phyloP scores from a whole-genome alignment of 1,140 invertebrate species.

The Panonychus citri region DNA sequence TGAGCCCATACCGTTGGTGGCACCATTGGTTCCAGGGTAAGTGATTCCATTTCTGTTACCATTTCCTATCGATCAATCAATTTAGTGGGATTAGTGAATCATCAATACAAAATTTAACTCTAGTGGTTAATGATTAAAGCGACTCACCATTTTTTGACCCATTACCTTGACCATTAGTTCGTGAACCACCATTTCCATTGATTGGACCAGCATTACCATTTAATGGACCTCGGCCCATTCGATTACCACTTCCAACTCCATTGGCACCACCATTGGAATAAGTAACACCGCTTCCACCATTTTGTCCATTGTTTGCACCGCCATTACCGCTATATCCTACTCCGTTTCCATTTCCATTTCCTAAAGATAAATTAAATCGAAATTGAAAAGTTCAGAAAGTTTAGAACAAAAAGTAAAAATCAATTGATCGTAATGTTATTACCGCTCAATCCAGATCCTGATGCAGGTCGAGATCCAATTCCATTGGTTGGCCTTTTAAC shows the following conservation, averaged over 20 bases:
- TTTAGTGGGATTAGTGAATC: too few species aligned
- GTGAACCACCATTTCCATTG: too few species aligned
- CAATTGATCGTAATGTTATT: background rate
- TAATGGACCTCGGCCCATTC: too few species aligned
- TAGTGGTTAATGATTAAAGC: too few species aligned
- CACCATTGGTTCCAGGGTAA: background rate
- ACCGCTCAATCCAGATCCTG: background rate
- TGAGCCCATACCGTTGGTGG: background rate
- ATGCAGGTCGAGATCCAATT: background rate
- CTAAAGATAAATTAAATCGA: too few species aligned
- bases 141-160: too few species aligned
- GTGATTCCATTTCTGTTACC: background rate
- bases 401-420: background rate
- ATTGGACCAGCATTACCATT: too few species aligned
- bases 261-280: background rate
- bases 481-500: background rate
- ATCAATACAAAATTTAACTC: too few species aligned
- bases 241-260: too few species aligned
- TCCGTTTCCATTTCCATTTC: background rate
- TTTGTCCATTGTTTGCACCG: background rate
- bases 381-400: too few species aligned
- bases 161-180: too few species aligned
- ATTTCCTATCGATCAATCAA: too few species aligned
- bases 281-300: background rate
- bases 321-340: background rate